These are phyloP conservation scores for Chaenodraco wilsoni DNA, from an alignment of 2,797 vertebrate genomes.

Conservation along the genomic window DNA sequence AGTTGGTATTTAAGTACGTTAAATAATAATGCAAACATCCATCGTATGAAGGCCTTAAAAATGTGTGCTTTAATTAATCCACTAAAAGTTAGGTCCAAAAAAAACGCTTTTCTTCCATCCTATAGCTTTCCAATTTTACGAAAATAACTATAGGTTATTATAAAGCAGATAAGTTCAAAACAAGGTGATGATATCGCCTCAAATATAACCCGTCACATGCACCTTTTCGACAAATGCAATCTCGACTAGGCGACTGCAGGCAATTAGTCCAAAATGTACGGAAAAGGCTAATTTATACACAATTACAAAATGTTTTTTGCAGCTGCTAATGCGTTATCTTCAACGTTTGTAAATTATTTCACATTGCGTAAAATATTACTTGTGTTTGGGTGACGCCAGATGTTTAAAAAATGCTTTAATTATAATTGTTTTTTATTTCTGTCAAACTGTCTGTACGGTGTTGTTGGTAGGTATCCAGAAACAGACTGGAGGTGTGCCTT, in stretches of 20 bases:
- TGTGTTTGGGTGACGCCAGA: too few species aligned
- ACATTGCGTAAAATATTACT: background rate
- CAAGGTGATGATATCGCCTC: background rate
- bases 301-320: background rate
- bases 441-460: background rate
- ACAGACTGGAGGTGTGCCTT: background rate
- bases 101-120: too few species aligned
- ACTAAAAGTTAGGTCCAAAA: too few species aligned
- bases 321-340: background rate
- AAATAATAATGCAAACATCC: too few species aligned
- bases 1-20: too few species aligned
- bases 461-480: background rate
- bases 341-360: background rate
- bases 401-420: background rate
- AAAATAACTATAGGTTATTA: background rate
- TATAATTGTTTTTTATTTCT: background rate
- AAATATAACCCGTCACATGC: background rate
- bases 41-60: too few species aligned
- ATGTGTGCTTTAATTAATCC: too few species aligned
- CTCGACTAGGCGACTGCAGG: background rate
- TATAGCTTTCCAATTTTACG: too few species aligned
- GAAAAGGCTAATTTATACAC: background rate
- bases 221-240: background rate
- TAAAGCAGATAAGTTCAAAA: background rate
- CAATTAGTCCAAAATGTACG: background rate